Evolutionary conservation across 2,797 vertebrate genomes (phyloP).

Genomic region (Phataginus tricuspis): DNA sequence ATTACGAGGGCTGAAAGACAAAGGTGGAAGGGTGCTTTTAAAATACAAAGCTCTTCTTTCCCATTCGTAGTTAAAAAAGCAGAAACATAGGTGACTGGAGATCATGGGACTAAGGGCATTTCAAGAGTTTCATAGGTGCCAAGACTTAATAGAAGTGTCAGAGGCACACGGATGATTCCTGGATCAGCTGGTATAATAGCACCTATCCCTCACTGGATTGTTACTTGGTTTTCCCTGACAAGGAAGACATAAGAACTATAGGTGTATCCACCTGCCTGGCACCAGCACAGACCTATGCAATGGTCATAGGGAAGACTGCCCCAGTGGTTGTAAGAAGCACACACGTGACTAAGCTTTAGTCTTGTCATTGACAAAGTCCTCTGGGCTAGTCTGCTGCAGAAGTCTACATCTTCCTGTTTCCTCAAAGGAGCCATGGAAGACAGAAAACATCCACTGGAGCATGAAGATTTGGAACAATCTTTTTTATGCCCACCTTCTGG

Average conservation of each 20-base stretch:
- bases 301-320: slow-evolving; percentile 90
- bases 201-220: slow-evolving; percentile 90
- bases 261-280: slow-evolving; percentile 87
- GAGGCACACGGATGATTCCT: background rate
- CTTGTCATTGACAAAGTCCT: slow-evolving; percentile 88
- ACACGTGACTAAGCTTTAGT: slow-evolving; percentile 88
- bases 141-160: background rate
- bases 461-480: slow-evolving; percentile 91
- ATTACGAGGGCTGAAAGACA: background rate
- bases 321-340: slow-evolving; percentile 90
- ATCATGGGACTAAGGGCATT: background rate
- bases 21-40: background rate
- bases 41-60: background rate
- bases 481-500: slow-evolving; percentile 90
- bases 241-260: slow-evolving; percentile 90
- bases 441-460: slow-evolving; percentile 90
- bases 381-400: slow-evolving; percentile 88
- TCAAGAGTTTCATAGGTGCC: background rate
- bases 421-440: slow-evolving; percentile 88
- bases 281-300: slow-evolving; percentile 89
- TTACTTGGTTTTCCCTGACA: slow-evolving; percentile 89
- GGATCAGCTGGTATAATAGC: slow-evolving; percentile 89
- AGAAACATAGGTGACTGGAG: background rate
- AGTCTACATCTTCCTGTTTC: slow-evolving; percentile 89
- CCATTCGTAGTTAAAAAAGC: background rate